Conservation (phyloP, 2,888 invertebrate genomes). For the Polietes domitor region DNA sequence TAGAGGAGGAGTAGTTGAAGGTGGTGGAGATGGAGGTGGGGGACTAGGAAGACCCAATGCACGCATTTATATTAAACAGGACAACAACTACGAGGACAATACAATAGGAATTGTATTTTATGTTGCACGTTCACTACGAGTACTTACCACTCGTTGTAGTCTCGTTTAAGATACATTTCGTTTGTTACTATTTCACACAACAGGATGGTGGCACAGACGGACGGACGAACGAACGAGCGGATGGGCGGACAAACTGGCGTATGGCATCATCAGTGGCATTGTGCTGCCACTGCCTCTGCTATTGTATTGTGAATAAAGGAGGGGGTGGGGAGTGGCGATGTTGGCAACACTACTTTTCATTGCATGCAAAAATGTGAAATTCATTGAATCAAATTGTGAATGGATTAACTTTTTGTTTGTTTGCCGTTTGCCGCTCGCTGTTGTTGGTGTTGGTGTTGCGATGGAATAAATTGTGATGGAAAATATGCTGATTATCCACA, state of each 20-base stretch:
- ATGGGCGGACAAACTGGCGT: constrained; percentile 80
- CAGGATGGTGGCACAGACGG: not conserved
- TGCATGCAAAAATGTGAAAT: constrained; percentile 65
- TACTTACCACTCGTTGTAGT: not conserved
- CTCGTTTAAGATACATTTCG: constrained; percentile 4
- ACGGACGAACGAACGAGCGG: not conserved
- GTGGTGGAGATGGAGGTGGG: not conserved
- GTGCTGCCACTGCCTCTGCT: constrained; percentile 40
- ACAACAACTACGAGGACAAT: constrained; percentile 41
- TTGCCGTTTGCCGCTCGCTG: no score
- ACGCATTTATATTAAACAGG: constrained; percentile 53
- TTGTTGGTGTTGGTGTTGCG: not conserved
- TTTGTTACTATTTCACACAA: constrained; percentile 22
- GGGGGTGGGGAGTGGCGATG: constrained; percentile 79
- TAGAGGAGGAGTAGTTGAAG: not conserved
- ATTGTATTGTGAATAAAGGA: no score
- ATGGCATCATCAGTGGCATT: constrained; percentile 72
- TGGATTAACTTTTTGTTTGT: not conserved
- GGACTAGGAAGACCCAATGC: constrained; percentile 6
- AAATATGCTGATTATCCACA: constrained; percentile 40
- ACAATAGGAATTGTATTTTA: constrained; percentile 29
- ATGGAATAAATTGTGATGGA: constrained; percentile 45
- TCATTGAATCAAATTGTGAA: constrained; percentile 68
- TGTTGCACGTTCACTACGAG: not conserved
- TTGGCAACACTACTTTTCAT: constrained; percentile 46